Evolutionary conservation across 2,888 invertebrate genomes (phyloP).

Genomic region (Syrista parreyssii): DNA sequence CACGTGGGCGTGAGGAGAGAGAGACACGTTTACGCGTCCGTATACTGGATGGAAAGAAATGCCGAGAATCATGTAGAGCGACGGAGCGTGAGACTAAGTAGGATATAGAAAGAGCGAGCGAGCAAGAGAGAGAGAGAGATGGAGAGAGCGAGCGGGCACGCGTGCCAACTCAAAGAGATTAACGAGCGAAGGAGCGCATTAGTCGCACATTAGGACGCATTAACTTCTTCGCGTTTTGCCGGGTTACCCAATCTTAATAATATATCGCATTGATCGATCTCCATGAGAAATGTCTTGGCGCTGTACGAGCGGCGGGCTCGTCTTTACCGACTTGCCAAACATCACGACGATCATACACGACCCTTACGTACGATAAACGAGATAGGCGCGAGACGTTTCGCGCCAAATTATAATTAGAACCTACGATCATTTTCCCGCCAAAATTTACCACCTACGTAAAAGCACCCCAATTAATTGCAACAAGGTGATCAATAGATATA

Average conservation of each 20-base stretch:
- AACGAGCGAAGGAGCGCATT: constrained; percentile 28
- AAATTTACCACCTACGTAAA: not conserved
- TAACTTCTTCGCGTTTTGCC: constrained; percentile 24
- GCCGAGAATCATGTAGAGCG: not conserved
- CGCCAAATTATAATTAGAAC: not conserved
- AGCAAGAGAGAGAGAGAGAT: too few species aligned
- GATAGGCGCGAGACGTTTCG: not conserved
- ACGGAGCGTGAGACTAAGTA: not conserved
- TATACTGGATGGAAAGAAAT: not conserved
- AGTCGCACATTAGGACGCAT: constrained; percentile 42
- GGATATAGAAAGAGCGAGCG: not conserved
- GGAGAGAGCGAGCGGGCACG: not conserved
- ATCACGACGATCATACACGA: not conserved
- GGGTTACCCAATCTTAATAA: not conserved
- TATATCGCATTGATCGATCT: not conserved
- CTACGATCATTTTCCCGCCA: not conserved
- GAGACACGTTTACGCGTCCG: not conserved
- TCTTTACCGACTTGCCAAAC: not conserved
- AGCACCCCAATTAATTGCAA: not conserved
- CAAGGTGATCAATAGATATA: not conserved
- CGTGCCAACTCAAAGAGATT: constrained; percentile 10
- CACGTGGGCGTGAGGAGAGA: not conserved
- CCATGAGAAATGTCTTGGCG: not conserved
- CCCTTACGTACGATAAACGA: not conserved
- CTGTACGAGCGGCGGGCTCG: not conserved